phyloP scores from a whole-genome alignment of 1,140 invertebrate species.

The Zophobas morio region DNA sequence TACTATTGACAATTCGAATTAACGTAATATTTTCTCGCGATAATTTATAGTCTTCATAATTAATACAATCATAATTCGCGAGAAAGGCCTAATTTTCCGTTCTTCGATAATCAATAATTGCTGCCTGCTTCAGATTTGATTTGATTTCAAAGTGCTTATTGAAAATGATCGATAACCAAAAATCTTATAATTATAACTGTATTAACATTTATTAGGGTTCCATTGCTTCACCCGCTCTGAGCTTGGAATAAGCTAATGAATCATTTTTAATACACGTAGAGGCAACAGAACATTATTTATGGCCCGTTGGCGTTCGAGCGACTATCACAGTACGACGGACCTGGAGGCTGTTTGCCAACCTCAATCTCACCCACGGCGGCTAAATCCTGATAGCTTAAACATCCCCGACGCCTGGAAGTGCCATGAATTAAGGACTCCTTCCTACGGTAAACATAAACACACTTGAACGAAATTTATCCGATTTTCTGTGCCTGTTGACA shows the following conservation, averaged over 20 bases:
- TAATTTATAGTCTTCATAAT: slow-evolving; percentile 28
- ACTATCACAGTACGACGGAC: slow-evolving; percentile 47
- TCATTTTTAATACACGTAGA: slow-evolving; percentile 47
- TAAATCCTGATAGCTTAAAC: slow-evolving; percentile 45
- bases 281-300: slow-evolving; percentile 45
- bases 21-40: slow-evolving; percentile 5
- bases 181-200: slow-evolving; percentile 45
- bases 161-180: slow-evolving; percentile 44
- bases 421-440: slow-evolving; percentile 45
- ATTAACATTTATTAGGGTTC: slow-evolving; percentile 48
- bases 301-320: slow-evolving; percentile 46
- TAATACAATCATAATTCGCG: slow-evolving; percentile 21
- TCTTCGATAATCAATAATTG: slow-evolving; percentile 33
- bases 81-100: slow-evolving; percentile 5
- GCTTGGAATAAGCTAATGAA: slow-evolving; percentile 47
- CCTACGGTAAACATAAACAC: slow-evolving; percentile 46
- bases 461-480: slow-evolving; percentile 38
- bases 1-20: slow-evolving; percentile 21
- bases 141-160: slow-evolving; percentile 36
- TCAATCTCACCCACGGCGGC: slow-evolving; percentile 22
- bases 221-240: slow-evolving; percentile 36
- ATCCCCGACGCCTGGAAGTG: slow-evolving; percentile 37
- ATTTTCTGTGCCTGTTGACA: slow-evolving; percentile 23
- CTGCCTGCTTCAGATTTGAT: slow-evolving; percentile 15
- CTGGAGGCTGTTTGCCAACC: slow-evolving; percentile 47